Evolutionary conservation across 1,140 invertebrate species (phyloP), one percentile per base, ranked within the genome.

Genomic region (Zaprionus ghesquierei): DNA sequence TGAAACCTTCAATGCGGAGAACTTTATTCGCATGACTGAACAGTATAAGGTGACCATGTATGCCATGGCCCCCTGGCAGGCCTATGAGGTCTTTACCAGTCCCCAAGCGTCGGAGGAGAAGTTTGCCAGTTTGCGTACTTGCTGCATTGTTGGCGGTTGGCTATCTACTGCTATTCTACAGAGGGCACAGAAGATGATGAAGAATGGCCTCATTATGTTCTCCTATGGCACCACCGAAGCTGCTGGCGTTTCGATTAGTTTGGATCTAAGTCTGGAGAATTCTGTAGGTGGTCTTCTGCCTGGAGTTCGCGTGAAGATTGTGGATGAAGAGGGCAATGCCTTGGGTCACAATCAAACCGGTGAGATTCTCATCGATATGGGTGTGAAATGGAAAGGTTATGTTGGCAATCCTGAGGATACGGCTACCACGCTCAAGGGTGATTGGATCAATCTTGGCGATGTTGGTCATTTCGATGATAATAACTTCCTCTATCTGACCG

Each of bases 361-460:
- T 4, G 77, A 91, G 53, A 79, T 91, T 29, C 81, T 77, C n/a
- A 75, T 89, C 15, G 76, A 79, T 4, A 65, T 72, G 8, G 66
- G 69, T 0, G 41, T 81, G 12, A 66, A 68, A 29, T 91, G 89
- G 84, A 25, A 65, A 23, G 90, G 90, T 12, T 91, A 91, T 13
- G 50, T 81, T 23, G 60, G 53, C 0, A 90, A 90, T 55, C 68
- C 74, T 0, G 66, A 51, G 29, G 81, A 79, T 12, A 91, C 90
- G 2, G 73, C 61, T 0, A 6, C 74, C 20, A 79, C 79, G 1
- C 27, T 81, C 0, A 76, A 84, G 35, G 55, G 72, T 1, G 89
- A 92, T 5, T 96, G 95, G 95, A 89, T 95, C 2, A 92, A 93
- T 55, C 94, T 95, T 4, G 95, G 95, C 15, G 95, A 96, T 87